Conservation (phyloP, 2,888 invertebrate genomes). For the Diarsia rubi region DNA sequence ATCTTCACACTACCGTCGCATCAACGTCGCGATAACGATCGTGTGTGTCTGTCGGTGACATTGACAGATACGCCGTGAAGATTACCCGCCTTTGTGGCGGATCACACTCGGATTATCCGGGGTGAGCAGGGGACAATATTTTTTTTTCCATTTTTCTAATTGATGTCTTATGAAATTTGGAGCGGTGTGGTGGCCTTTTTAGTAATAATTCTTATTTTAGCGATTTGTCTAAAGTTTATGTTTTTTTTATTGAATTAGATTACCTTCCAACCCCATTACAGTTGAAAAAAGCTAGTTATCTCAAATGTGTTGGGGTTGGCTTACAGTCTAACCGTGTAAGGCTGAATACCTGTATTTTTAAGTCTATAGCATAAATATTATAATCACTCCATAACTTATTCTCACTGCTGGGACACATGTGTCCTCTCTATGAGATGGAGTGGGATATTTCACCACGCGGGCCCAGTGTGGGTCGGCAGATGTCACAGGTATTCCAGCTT, state of each 20-base stretch:
- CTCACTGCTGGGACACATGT: too few relatives aligned
- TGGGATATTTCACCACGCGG: too few relatives aligned
- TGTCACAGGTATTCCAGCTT: too few relatives aligned
- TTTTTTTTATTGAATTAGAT: neutral
- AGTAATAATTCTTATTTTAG: neutral
- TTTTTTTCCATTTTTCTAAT: slow-evolving; percentile 61
- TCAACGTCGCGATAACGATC: slow-evolving; percentile 61
- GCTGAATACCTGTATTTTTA: too few relatives aligned
- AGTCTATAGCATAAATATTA: too few relatives aligned
- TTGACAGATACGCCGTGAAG: slow-evolving; percentile 66
- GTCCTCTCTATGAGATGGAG: too few relatives aligned
- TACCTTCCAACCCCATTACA: too few relatives aligned
- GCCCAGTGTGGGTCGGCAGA: too few relatives aligned
- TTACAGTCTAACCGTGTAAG: too few relatives aligned
- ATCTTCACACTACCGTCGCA: slow-evolving; percentile 44
- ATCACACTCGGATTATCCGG: slow-evolving; percentile 70
- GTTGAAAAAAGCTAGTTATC: too few relatives aligned
- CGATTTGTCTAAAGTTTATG: neutral
- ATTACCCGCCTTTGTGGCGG: slow-evolving; percentile 69
- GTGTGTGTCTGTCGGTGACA: slow-evolving; percentile 63
- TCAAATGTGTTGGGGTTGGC: too few relatives aligned
- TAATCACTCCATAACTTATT: too few relatives aligned
- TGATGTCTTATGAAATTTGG: slow-evolving; percentile 51
- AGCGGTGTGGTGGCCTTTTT: neutral
- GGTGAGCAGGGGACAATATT: slow-evolving; percentile 34